Evolutionary conservation across 2,797 vertebrate genomes (phyloP), one percentile per base, ranked within the genome.

Genomic region (Threskiornis aethiopicus): DNA sequence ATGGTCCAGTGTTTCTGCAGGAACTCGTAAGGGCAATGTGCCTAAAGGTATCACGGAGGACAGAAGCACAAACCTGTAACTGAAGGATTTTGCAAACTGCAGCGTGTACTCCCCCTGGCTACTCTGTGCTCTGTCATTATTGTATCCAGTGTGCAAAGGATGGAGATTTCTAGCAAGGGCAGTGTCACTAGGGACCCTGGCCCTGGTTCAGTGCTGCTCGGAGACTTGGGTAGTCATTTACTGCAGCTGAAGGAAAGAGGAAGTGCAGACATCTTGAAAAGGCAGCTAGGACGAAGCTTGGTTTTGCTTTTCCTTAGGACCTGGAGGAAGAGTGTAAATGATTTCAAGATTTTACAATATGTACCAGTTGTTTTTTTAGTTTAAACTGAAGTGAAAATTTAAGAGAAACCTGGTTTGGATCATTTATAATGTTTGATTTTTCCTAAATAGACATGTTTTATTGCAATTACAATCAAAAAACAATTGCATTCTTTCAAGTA

Each of bases 21-120:
- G 66, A 89, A 10, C 72, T 66, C 6, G 0, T 20, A 31, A 66
- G 51, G 29, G 10, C 0, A 0, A 51, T 35, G 42, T 29, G 58
- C 87, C 64, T 46, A 13, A 42, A 83, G 84, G 78, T 71, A 35
- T 85, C 75, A 41, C 6, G 0, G 7, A 47, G 84, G 57, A 84
- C 69, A 89, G 67, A 75, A 91, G 46, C 61, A 95, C 51, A 89
- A 77, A 83, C 25, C 46, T 11, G 0, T 37, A 55, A 78, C 64
- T 55, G 73, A 73, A 89, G 49, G n/a, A 75, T 78, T 94, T 71
- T 90, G 78, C 64, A 88, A 49, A 22, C 11, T 39, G 22, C 66
- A 80, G 67, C 4, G 0, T 25, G 31, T 21, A 59, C 25, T 66
- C 49, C 73, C 44, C n/a, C 22, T 5, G 11, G 52, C 72, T 73